These are phyloP conservation scores for Orgyia antiqua DNA, from an alignment of 2,888 invertebrate genomes.

Conservation along the genomic window DNA sequence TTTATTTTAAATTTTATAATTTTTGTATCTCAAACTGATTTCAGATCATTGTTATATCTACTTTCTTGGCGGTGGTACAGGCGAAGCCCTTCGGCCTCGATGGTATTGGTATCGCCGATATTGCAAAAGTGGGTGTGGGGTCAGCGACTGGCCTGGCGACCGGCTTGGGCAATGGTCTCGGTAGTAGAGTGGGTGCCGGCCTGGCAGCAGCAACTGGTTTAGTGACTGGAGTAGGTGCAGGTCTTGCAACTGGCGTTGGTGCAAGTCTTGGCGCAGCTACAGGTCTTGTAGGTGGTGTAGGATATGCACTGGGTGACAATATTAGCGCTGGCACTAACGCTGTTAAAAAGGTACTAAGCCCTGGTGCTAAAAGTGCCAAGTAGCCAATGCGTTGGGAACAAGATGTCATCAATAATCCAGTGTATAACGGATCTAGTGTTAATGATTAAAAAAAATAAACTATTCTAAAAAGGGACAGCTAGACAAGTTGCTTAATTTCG, in stretches of 20 bases:
- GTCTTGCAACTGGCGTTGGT: slow-evolving; percentile 4
- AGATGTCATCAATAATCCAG: background rate
- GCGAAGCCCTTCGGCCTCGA: slow-evolving; percentile 11
- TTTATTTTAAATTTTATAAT: no score
- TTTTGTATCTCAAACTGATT: no score
- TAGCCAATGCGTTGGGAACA: background rate
- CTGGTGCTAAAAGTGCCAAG: background rate
- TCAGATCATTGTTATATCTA: slow-evolving; percentile 15
- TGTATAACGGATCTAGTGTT: no score
- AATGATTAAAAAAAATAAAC: no score
- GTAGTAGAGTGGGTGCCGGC: background rate
- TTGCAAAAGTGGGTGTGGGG: background rate
- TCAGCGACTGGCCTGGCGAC: background rate
- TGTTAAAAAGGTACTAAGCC: no score
- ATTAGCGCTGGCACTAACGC: background rate
- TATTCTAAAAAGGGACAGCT: no score
- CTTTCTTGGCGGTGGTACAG: slow-evolving; percentile 10
- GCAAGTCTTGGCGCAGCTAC: background rate
- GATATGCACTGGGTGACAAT: no score
- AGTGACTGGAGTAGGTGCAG: slow-evolving; percentile 1
- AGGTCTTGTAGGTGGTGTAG: no score
- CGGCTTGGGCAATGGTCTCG: background rate
- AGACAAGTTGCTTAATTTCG: no score
- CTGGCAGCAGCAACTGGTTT: background rate
- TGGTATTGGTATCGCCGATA: background rate